A percentile compares a stretch with the other conserved stretches of the same genome.
Conservation (phyloP, 2,888 invertebrate genomes). For the Calameuta idolon region DNA sequence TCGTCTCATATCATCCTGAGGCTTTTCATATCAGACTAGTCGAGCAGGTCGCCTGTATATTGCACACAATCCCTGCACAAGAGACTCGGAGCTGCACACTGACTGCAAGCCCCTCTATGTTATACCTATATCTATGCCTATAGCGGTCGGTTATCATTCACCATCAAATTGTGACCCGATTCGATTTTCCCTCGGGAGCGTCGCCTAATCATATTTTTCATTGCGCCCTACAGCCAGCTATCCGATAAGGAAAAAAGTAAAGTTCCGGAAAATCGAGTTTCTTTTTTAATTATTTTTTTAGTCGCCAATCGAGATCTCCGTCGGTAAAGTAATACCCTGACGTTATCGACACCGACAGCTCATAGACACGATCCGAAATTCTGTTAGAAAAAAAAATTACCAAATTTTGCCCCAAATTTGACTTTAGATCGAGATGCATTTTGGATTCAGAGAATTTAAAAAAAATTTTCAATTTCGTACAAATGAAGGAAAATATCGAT, state of each 20-base stretch:
- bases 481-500: too few species aligned
- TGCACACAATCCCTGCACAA: background rate
- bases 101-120: background rate
- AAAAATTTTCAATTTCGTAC: too few species aligned
- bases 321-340: background rate
- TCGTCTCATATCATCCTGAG: conserved; percentile 16
- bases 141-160: background rate
- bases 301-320: background rate
- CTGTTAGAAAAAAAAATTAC: background rate
- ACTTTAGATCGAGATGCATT: background rate
- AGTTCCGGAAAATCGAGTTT: background rate
- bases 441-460: rapidly evolving
- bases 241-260: background rate
- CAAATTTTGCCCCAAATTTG: background rate
- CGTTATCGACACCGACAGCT: background rate
- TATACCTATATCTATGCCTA: background rate
- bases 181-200: conserved; percentile 9
- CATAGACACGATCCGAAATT: background rate
- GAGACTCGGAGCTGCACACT: background rate
- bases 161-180: conserved; percentile 9
- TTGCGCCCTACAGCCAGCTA: background rate
- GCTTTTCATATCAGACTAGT: conserved; percentile 23
- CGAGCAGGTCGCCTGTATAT: background rate
- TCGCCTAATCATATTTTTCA: conserved; percentile 21
- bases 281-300: background rate